Conservation (phyloP, 1,140 invertebrate species). For the Akabosia matsudoensis region DNA sequence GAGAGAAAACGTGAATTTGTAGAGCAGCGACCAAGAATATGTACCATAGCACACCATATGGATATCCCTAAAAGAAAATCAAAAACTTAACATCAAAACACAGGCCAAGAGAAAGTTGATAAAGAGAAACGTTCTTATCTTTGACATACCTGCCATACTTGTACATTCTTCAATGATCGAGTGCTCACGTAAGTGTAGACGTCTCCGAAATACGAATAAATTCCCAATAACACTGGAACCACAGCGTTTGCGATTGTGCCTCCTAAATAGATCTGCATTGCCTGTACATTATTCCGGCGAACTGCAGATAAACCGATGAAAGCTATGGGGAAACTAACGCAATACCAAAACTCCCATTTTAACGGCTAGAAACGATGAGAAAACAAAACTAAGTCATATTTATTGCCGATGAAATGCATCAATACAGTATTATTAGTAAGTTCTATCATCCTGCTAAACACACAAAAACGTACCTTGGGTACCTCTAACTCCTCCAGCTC, state of each 20-base stretch:
- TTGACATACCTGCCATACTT: slow-evolving; percentile 69
- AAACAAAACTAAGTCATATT: slow-evolving; percentile 40
- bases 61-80: slow-evolving; percentile 66
- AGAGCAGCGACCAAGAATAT: slow-evolving; percentile 81
- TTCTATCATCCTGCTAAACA: not conserved
- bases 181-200: slow-evolving; percentile 73
- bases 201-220: slow-evolving; percentile 77
- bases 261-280: slow-evolving; percentile 77
- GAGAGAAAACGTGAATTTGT: slow-evolving; percentile 86
- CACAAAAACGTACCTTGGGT: slow-evolving; percentile 65
- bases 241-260: slow-evolving; percentile 74
- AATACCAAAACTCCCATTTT: slow-evolving; percentile 94
- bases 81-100: not conserved
- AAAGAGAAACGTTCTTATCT: not conserved
- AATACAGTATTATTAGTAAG: not conserved
- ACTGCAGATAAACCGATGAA: slow-evolving; percentile 82
- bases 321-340: slow-evolving; percentile 75
- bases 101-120: slow-evolving; percentile 3
- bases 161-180: slow-evolving; percentile 65
- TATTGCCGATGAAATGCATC: not conserved
- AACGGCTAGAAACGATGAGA: slow-evolving; percentile 63
- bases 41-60: slow-evolving; percentile 91
- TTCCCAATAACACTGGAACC: slow-evolving; percentile 74
- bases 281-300: slow-evolving; percentile 72
- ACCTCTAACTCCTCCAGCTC: slow-evolving; percentile 90